A percentile compares a stretch with the other conserved stretches of the same genome.
Conservation (phyloP, 2,888 invertebrate genomes). For the Neelides folsomi region DNA sequence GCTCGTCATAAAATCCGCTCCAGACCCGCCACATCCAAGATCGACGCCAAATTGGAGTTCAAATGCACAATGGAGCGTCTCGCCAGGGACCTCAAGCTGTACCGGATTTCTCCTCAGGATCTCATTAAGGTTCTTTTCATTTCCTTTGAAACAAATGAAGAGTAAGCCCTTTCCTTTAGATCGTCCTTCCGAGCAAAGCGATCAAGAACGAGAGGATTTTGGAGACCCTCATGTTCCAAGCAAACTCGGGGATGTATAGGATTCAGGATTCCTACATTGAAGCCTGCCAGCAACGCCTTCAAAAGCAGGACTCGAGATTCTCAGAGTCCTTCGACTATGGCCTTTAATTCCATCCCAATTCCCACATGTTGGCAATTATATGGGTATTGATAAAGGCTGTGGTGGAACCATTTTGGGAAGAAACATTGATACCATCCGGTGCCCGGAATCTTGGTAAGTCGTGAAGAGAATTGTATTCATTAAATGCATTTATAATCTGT, state of each 20-base stretch:
- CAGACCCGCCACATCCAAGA: slow-evolving; percentile 59
- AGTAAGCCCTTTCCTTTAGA: slow-evolving; percentile 40
- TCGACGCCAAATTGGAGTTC: slow-evolving; percentile 76
- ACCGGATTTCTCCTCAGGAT: slow-evolving; percentile 83
- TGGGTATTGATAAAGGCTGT: not conserved
- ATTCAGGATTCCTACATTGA: slow-evolving; percentile 77
- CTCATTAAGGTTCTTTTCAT: slow-evolving; percentile 57
- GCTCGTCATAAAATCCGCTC: slow-evolving; percentile 68
- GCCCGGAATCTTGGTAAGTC: too few species aligned
- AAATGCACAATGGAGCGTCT: slow-evolving; percentile 85
- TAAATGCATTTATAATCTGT: too few species aligned
- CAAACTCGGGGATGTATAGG: slow-evolving; percentile 81
- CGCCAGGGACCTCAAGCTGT: slow-evolving; percentile 72
- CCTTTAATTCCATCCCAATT: slow-evolving; percentile 41
- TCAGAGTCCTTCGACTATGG: slow-evolving; percentile 69
- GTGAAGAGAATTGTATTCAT: too few species aligned
- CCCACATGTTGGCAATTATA: not conserved
- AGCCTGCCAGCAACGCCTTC: slow-evolving; percentile 70
- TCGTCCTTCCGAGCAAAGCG: slow-evolving; percentile 81
- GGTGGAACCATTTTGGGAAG: not conserved
- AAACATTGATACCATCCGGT: too few species aligned
- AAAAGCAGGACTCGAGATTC: slow-evolving; percentile 75
- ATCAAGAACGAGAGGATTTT: slow-evolving; percentile 82
- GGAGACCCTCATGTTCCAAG: slow-evolving; percentile 84
- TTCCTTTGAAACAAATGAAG: not conserved